These are phyloP conservation scores for Euwallacea fornicatus DNA, from an alignment of 1,140 invertebrate genomes.

Conservation along the genomic window DNA sequence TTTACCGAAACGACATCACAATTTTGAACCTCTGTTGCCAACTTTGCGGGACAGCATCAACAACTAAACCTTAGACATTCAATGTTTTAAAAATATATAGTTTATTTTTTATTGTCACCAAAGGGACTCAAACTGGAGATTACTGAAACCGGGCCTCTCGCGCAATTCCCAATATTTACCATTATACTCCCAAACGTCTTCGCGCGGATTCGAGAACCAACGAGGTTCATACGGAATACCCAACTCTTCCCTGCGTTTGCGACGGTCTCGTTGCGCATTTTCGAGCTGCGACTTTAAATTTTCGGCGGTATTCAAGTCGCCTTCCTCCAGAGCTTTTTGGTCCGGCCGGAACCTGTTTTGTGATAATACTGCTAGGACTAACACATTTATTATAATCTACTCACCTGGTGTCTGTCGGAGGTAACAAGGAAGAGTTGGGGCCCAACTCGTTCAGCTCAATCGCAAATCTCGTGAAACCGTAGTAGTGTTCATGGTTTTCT, in stretches of 20 bases:
- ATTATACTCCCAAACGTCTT: constrained; percentile 66
- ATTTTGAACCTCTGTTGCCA: not conserved
- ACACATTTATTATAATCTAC: not conserved
- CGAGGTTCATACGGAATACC: constrained; percentile 57
- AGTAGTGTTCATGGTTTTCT: constrained; percentile 77
- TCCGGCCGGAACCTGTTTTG: constrained; percentile 54
- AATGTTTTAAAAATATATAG: not conserved
- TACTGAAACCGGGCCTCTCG: constrained; percentile 62
- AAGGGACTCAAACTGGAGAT: constrained; percentile 58
- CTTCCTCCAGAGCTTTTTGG: constrained; percentile 72
- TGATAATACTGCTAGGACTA: too few species aligned
- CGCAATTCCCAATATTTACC: constrained; percentile 62
- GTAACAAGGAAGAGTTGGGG: constrained; percentile 64
- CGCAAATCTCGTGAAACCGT: constrained; percentile 83
- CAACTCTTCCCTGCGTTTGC: constrained; percentile 63
- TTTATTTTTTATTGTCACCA: constrained; percentile 53
- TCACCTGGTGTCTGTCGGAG: constrained; percentile 71
- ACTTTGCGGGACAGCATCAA: not conserved
- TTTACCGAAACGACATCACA: constrained; percentile 1
- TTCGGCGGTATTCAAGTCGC: constrained; percentile 72
- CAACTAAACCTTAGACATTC: not conserved
- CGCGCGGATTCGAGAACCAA: constrained; percentile 63
- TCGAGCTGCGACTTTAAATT: constrained; percentile 69
- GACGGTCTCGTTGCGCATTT: constrained; percentile 67
- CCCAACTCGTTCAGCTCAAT: constrained; percentile 83